Conservation (phyloP, 2,113 vertebrate genomes). For the Paratilapia polleni region DNA sequence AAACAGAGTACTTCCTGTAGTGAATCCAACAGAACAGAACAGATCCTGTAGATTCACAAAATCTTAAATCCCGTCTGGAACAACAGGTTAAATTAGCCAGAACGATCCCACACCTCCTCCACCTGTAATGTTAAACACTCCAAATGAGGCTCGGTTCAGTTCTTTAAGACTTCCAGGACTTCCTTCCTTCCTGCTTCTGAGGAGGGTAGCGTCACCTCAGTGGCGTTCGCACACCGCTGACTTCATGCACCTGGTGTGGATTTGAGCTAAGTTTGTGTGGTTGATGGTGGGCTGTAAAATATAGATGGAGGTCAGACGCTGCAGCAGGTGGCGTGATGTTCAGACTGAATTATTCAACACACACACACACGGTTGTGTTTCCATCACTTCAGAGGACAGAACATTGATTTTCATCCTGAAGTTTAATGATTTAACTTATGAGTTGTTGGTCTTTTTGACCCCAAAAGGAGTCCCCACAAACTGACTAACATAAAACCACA, state of each 20-base stretch:
- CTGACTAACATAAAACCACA: background rate
- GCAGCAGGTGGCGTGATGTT: slow-evolving; percentile 41
- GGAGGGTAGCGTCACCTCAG: background rate
- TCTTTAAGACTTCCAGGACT: background rate
- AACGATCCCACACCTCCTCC: too few species aligned
- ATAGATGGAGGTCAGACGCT: slow-evolving; percentile 22
- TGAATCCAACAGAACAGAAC: too few species aligned
- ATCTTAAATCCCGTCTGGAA: too few species aligned
- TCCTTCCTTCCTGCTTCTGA: background rate
- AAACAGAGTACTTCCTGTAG: too few species aligned
- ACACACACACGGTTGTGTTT: background rate
- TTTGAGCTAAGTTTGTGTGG: background rate
- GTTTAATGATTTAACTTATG: background rate
- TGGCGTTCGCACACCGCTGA: background rate
- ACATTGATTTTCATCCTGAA: background rate
- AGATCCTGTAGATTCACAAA: too few species aligned
- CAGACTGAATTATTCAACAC: slow-evolving; percentile 45
- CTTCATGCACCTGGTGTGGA: background rate
- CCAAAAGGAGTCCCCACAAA: background rate
- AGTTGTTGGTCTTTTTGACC: background rate
- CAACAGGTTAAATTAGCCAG: too few species aligned
- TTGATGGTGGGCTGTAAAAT: slow-evolving; percentile 26
- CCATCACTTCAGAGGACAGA: background rate
- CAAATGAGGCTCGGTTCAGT: background rate
- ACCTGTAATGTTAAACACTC: background rate